A percentile compares a stretch with the other conserved stretches of the same genome.
Evolutionary conservation across 2,113 vertebrate species (phyloP).

Genomic region (Anoura caudifer): DNA sequence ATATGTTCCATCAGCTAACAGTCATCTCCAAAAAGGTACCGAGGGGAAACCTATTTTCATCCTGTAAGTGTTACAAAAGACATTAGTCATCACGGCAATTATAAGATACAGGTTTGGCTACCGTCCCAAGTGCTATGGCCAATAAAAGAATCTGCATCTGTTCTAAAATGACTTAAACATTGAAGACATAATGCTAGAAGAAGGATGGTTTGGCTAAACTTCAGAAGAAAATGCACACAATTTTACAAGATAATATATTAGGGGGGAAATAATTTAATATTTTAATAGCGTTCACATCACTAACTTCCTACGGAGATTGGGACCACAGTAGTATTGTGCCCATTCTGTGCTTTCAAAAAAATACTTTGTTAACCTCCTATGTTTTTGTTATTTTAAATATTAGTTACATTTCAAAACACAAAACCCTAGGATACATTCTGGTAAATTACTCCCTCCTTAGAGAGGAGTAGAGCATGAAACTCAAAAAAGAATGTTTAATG

Average conservation of each 20-base stretch:
- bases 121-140: neutral
- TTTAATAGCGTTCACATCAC: neutral
- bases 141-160: neutral
- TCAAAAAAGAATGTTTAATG: slow-evolving; percentile 34
- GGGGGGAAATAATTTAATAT: neutral
- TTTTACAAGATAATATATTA: neutral
- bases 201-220: neutral
- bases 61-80: neutral
- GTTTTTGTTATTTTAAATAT: slow-evolving; percentile 39
- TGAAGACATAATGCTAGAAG: neutral
- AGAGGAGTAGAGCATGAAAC: neutral
- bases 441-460: slow-evolving; percentile 22
- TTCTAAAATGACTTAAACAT: neutral
- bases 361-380: neutral
- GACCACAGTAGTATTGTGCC: neutral
- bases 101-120: neutral
- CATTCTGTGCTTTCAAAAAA: neutral
- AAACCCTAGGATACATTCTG: slow-evolving; percentile 1
- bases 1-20: neutral
- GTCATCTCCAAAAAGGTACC: neutral
- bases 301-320: neutral
- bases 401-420: slow-evolving; percentile 39
- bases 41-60: slow-evolving; percentile 32
- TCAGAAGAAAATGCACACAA: neutral
- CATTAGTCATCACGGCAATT: neutral